These are phyloP conservation scores for Sebastes fasciatus DNA, from an alignment of 2,113 vertebrate genomes.

Conservation along the genomic window DNA sequence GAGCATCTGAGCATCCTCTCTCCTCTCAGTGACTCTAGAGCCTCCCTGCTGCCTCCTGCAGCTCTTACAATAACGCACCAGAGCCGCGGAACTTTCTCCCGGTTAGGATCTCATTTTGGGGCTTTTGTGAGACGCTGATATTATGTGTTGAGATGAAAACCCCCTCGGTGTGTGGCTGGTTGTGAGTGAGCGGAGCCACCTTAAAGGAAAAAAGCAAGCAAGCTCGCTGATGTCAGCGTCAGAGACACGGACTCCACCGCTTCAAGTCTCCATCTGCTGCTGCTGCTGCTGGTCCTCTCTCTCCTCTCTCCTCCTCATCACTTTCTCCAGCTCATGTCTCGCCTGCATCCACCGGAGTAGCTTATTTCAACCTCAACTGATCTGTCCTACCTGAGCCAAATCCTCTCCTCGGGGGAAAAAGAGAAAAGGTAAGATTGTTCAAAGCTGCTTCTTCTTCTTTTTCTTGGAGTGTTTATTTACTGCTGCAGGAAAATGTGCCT, in stretches of 20 bases:
- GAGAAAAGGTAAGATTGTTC: constrained; percentile 72
- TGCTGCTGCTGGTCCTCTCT: constrained; percentile 10
- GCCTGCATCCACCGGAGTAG: constrained; percentile 54
- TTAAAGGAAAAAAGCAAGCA: constrained; percentile 39
- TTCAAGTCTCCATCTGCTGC: constrained; percentile 42
- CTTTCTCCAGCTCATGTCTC: constrained; percentile 61
- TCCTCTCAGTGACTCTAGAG: background rate
- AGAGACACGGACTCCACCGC: constrained; percentile 55
- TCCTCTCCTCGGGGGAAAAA: constrained; percentile 19
- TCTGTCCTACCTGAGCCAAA: constrained; percentile 43
- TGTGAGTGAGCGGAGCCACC: constrained; percentile 59
- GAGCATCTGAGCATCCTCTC: background rate
- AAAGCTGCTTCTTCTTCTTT: constrained; percentile 3
- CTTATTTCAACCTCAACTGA: constrained; percentile 43
- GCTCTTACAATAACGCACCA: constrained; percentile 12
- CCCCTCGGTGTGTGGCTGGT: background rate
- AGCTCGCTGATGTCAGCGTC: constrained; percentile 71
- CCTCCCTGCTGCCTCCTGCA: constrained; percentile 13
- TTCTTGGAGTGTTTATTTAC: constrained; percentile 18
- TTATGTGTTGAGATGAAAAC: background rate
- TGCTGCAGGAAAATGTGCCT: constrained; percentile 3
- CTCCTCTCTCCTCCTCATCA: constrained; percentile 36
- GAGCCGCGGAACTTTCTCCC: constrained; percentile 41
- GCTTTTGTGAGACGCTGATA: background rate
- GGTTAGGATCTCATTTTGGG: background rate